Conservation (phyloP, 2,797 vertebrate genomes). For the Petrocephalus sullivani region DNA sequence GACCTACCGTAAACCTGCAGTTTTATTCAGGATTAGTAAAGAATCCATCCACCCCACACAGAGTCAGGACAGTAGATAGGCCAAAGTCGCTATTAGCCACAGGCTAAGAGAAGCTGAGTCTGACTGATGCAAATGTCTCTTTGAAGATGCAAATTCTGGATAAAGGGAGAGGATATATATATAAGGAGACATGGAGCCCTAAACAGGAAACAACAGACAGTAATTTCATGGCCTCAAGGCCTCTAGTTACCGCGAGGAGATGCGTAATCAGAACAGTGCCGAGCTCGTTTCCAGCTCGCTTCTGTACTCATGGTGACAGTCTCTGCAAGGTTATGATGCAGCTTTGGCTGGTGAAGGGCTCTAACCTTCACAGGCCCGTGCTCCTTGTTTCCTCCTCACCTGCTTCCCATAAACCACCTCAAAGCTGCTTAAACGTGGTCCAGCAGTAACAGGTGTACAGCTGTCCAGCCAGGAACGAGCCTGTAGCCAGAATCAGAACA, state of each 20-base stretch:
- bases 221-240: neutral
- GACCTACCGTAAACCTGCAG: neutral
- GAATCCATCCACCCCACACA: neutral
- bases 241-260: neutral
- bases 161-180: neutral
- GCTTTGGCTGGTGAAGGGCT: neutral
- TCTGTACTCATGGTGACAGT: neutral
- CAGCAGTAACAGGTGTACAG: neutral
- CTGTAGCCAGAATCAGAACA: neutral
- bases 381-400: neutral
- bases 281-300: neutral
- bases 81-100: neutral
- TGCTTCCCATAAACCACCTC: neutral
- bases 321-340: neutral
- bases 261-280: neutral
- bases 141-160: neutral
- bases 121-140: neutral
- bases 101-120: neutral
- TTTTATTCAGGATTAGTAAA: neutral
- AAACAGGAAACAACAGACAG: neutral
- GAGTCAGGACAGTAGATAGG: neutral
- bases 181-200: neutral
- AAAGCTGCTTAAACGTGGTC: neutral
- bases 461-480: neutral
- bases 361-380: neutral